These are phyloP conservation scores for Saccostrea cuccullata DNA, from an alignment of 1,140 invertebrate species.

Conservation along the genomic window DNA sequence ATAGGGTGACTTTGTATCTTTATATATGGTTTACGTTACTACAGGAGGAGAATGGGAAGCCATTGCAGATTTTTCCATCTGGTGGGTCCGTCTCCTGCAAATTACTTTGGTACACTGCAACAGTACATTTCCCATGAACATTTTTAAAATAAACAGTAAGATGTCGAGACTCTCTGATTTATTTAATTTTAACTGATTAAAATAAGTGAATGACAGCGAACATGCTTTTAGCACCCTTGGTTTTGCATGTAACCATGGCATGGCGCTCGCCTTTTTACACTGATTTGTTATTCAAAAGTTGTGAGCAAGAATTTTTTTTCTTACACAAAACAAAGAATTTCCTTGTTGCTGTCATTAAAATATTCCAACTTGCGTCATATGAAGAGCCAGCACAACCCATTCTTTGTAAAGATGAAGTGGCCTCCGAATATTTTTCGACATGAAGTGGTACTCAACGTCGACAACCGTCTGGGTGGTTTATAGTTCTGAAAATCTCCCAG, in stretches of 20 bases:
- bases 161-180: not conserved
- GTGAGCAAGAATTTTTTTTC: constrained; percentile 5
- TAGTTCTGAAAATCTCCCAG: not conserved
- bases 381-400: not conserved
- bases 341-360: constrained; percentile 35
- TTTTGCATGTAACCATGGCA: not conserved
- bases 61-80: too few relatives aligned
- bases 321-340: constrained; percentile 7
- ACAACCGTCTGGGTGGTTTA: constrained; percentile 11
- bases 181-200: constrained; percentile 15
- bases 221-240: not conserved
- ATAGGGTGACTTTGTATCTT: too few relatives aligned
- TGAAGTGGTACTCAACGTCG: not conserved
- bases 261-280: not conserved
- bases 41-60: too few relatives aligned
- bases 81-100: too few relatives aligned
- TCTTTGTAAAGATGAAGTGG: constrained; percentile 19
- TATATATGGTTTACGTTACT: too few relatives aligned
- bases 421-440: constrained; percentile 9
- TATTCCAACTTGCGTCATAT: constrained; percentile 32
- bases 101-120: not conserved
- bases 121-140: not conserved
- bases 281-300: constrained; percentile 22
- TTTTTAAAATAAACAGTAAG: not conserved
- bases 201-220: not conserved